phyloP scores from a whole-genome alignment of 2,888 invertebrate genomes.

The Muscina levida region DNA sequence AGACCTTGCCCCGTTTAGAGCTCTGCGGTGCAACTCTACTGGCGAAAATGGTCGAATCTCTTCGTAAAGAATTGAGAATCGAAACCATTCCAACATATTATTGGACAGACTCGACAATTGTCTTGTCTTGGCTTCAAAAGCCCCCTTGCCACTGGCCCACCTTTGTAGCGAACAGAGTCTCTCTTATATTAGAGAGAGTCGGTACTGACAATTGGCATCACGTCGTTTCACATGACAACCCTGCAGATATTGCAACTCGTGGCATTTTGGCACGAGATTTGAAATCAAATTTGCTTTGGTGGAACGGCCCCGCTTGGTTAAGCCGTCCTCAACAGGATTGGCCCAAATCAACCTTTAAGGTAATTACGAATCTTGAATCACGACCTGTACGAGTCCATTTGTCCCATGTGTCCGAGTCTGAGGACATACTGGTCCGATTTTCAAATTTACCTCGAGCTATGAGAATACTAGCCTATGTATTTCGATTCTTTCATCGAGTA shows the following conservation, averaged over 20 bases:
- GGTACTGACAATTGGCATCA: conserved; percentile 10
- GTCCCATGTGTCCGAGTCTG: background rate
- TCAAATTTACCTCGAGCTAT: background rate
- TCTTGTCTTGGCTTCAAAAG: conserved; percentile 28
- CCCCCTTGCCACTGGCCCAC: conserved; percentile 25
- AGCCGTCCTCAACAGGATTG: background rate
- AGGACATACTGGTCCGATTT: background rate
- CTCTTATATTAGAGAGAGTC: conserved; percentile 8
- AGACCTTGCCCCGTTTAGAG: conserved; percentile 23
- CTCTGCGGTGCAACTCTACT: conserved; percentile 32
- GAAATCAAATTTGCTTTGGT: conserved; percentile 46
- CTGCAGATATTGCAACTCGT: conserved; percentile 22
- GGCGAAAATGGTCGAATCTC: conserved; percentile 22
- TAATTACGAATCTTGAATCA: conserved; percentile 26
- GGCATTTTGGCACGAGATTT: conserved; percentile 21
- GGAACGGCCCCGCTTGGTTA: conserved; percentile 42
- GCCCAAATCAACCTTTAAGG: background rate
- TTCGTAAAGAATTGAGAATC: conserved; percentile 8
- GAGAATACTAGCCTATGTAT: background rate
- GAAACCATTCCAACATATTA: background rate
- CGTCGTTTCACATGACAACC: conserved; percentile 13
- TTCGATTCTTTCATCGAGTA: conserved; percentile 3
- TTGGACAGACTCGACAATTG: conserved; percentile 30
- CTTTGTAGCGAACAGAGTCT: conserved; percentile 23
- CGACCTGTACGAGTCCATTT: conserved; percentile 25